phyloP scores from a whole-genome alignment of 2,113 vertebrate genomes.

The Galemys pyrenaicus region DNA sequence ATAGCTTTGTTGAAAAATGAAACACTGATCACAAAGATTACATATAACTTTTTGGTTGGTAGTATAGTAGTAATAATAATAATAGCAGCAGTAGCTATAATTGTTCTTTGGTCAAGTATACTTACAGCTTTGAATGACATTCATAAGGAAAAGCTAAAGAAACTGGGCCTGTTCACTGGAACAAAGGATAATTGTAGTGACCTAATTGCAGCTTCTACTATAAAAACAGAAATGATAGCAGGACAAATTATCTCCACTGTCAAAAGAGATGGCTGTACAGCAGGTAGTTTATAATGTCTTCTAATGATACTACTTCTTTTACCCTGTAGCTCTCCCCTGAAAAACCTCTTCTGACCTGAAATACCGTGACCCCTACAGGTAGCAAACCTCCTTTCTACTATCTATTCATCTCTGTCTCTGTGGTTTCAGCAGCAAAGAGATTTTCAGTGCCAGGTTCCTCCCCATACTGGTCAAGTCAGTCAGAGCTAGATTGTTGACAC shows the following conservation, averaged over 20 bases:
- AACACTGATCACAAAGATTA: conserved; percentile 80
- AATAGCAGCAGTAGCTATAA: conserved; percentile 46
- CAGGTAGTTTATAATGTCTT: conserved; percentile 69
- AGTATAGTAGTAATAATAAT: conserved; percentile 38
- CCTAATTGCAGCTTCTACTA: conserved; percentile 85
- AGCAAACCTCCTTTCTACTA: background rate
- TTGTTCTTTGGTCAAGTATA: conserved; percentile 68
- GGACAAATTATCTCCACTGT: conserved; percentile 80
- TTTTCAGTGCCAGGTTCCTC: background rate
- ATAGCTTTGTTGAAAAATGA: conserved; percentile 70
- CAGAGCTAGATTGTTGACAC: background rate
- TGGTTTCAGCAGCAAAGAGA: conserved; percentile 34
- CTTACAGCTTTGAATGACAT: conserved; percentile 65
- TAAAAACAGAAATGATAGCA: conserved; percentile 82
- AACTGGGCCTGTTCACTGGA: conserved; percentile 69
- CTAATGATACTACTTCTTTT: conserved; percentile 51
- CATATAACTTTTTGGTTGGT: conserved; percentile 70
- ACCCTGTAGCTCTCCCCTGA: background rate
- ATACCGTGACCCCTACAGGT: background rate
- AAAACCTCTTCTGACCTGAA: conserved; percentile 58
- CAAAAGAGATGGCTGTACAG: conserved; percentile 76
- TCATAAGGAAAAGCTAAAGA: conserved; percentile 79
- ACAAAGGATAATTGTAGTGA: conserved; percentile 86
- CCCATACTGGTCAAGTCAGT: background rate
- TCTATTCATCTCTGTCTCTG: background rate